phyloP scores from a whole-genome alignment of 2,888 invertebrate species.

The Monoplex corrugatus region DNA sequence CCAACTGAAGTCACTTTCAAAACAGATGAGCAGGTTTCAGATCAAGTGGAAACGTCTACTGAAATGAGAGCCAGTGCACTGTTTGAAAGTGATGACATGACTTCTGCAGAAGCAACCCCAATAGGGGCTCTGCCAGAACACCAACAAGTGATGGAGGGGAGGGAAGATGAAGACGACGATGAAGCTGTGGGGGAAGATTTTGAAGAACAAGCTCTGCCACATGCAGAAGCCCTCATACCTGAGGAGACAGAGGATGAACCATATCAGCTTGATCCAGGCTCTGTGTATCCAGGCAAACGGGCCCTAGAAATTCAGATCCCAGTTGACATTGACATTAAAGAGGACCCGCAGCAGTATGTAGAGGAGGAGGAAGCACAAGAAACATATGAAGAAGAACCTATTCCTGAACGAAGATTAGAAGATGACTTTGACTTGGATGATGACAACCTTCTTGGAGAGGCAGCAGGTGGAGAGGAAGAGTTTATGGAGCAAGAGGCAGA shows the following conservation, averaged over 20 bases:
- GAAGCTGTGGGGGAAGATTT: conserved; percentile 50
- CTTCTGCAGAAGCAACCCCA: conserved; percentile 41
- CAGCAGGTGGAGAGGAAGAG: conserved; percentile 59
- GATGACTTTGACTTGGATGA: conserved; percentile 57
- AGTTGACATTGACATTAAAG: neutral
- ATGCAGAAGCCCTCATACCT: conserved; percentile 23
- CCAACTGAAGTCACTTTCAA: conserved; percentile 56
- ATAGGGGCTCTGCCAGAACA: conserved; percentile 30
- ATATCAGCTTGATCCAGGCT: conserved; percentile 59
- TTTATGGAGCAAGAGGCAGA: conserved; percentile 59
- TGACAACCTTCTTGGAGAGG: conserved; percentile 45
- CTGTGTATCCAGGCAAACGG: conserved; percentile 71
- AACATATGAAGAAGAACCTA: conserved; percentile 52
- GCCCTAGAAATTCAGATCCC: conserved; percentile 62
- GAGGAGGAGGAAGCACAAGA: conserved; percentile 27
- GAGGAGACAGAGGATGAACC: conserved; percentile 51
- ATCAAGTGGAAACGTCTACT: conserved; percentile 43
- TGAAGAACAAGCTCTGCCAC: conserved; percentile 50
- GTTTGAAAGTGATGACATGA: conserved; percentile 38
- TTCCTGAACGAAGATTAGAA: conserved; percentile 39
- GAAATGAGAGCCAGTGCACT: conserved; percentile 42
- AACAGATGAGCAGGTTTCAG: conserved; percentile 54
- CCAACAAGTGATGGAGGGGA: conserved; percentile 23
- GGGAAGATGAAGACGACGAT: conserved; percentile 34
- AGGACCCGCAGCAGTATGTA: neutral